phyloP scores from a whole-genome alignment of 2,797 vertebrate species.

The Smutsia gigantea region DNA sequence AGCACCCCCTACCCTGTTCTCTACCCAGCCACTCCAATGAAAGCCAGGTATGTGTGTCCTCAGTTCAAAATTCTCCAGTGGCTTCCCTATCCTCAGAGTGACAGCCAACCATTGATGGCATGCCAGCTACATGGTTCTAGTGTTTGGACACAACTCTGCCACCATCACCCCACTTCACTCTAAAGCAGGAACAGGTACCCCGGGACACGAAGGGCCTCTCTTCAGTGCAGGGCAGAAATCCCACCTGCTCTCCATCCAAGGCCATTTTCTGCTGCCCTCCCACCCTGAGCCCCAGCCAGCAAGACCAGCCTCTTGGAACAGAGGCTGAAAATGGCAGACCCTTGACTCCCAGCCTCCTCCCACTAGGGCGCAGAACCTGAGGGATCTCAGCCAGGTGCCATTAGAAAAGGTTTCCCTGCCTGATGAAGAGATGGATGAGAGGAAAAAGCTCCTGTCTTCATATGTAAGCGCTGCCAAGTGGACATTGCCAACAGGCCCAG shows the following conservation, averaged over 20 bases:
- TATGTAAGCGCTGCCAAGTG: fast-evolving
- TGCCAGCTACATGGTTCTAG: fast-evolving
- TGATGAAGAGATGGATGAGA: not conserved
- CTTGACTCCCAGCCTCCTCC: not conserved
- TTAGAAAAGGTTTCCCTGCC: not conserved
- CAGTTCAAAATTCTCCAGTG: not conserved
- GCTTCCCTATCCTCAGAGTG: not conserved
- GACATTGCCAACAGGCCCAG: not conserved
- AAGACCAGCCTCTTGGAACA: not conserved
- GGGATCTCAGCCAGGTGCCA: not conserved
- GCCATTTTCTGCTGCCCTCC: not conserved
- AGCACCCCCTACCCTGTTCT: not conserved
- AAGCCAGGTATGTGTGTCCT: not conserved
- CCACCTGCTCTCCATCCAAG: not conserved
- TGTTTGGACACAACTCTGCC: not conserved
- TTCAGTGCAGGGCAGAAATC: not conserved
- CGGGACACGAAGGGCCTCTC: not conserved
- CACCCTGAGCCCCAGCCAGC: fast-evolving
- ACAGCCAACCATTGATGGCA: not conserved
- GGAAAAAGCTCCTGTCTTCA: not conserved
- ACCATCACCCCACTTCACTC: too few relatives aligned
- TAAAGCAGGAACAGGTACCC: not conserved
- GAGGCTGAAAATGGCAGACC: not conserved
- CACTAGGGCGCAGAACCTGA: not conserved
- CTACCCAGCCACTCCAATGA: not conserved